phyloP scores from a whole-genome alignment of 1,140 invertebrate species.

The Caenorhabditis remanei region DNA sequence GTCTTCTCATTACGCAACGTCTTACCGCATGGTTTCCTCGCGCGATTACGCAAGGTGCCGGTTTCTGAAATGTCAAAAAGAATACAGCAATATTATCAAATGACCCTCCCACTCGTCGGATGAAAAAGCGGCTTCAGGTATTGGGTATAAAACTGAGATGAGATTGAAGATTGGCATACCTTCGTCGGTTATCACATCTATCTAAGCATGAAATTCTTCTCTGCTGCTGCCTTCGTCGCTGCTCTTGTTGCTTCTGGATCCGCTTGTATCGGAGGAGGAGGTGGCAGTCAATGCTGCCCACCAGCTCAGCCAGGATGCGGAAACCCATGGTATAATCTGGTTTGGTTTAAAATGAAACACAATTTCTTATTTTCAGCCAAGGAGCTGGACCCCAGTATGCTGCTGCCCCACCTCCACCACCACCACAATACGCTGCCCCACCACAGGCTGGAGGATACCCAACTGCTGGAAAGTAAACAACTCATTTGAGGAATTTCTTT shows the following conservation, averaged over 20 bases:
- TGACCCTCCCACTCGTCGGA: not conserved
- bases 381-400: conserved; percentile 36
- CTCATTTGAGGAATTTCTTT: not conserved
- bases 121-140: not conserved
- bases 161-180: not conserved
- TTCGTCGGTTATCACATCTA: conserved; percentile 9
- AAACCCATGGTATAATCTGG: not conserved
- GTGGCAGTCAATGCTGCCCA: conserved; percentile 39
- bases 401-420: not conserved
- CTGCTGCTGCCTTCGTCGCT: conserved; percentile 34
- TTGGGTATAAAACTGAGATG: not conserved
- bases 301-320: conserved; percentile 40
- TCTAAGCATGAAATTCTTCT: conserved; percentile 31
- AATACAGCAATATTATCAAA: not conserved
- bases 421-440: conserved; percentile 5
- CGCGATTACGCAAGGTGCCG: conserved; percentile 34
- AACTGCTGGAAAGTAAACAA: conserved; percentile 16
- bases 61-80: not conserved
- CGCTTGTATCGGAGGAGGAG: conserved; percentile 43
- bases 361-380: not conserved
- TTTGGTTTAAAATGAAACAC: not conserved
- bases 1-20: conserved; percentile 54
- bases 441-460: conserved; percentile 3
- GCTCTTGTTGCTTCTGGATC: conserved; percentile 41
- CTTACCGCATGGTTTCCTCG: conserved; percentile 36